A percentile compares a stretch with the other conserved stretches of the same genome.
These are phyloP conservation scores for Anarhynchus alexandrinus DNA, from an alignment of 2,113 vertebrate genomes.

Conservation along the genomic window DNA sequence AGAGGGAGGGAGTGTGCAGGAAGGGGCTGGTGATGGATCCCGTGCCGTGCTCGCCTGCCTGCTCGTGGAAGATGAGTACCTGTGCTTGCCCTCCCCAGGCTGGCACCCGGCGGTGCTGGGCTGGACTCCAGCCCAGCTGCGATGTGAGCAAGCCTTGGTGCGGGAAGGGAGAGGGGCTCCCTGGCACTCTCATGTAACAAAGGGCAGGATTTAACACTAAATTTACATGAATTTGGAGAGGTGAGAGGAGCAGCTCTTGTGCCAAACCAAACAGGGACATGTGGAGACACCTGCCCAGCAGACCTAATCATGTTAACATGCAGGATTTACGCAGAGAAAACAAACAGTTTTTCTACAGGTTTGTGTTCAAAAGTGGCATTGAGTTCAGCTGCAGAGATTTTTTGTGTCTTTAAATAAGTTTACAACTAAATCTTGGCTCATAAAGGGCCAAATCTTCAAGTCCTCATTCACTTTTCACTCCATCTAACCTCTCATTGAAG, in stretches of 20 bases:
- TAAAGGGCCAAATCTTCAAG: not conserved
- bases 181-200: conserved; percentile 18
- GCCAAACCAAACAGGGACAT: conserved; percentile 58
- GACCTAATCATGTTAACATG: conserved; percentile 30
- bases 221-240: conserved; percentile 39
- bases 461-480: conserved; percentile 6
- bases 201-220: conserved; percentile 43
- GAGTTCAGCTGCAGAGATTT: conserved; percentile 14
- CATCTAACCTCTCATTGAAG: not conserved
- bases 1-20: not conserved
- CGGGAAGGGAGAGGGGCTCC: not conserved
- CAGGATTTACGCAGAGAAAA: conserved; percentile 43
- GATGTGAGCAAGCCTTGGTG: not conserved
- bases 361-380: conserved; percentile 20
- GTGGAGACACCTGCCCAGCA: conserved; percentile 49
- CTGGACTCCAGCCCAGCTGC: not conserved
- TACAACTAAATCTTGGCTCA: conserved; percentile 8
- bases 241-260: not conserved
- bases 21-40: not conserved
- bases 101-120: not conserved
- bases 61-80: not conserved
- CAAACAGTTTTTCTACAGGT: not conserved
- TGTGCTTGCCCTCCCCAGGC: not conserved
- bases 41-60: no score
- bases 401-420: conserved; percentile 37